Evolutionary conservation across 2,113 vertebrate species (phyloP).

Genomic region (Eptatretus burgeri): DNA sequence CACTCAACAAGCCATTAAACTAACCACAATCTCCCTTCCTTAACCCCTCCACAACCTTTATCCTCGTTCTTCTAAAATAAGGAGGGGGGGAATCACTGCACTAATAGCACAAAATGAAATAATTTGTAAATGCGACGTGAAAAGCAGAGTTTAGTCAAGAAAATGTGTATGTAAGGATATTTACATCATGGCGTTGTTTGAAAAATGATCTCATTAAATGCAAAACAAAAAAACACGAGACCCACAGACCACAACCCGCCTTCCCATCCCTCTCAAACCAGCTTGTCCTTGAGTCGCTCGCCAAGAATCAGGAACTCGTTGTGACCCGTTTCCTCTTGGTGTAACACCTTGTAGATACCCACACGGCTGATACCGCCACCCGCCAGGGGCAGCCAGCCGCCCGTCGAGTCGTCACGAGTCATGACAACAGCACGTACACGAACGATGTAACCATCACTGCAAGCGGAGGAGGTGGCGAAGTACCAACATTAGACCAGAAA

Average conservation of each 20-base stretch:
- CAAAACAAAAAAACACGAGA: neutral
- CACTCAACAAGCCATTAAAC: no score
- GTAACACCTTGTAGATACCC: slow-evolving; percentile 74
- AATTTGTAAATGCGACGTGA: no score
- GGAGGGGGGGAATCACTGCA: neutral
- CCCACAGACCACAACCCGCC: no score
- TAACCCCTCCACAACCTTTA: no score
- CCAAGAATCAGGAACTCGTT: slow-evolving; percentile 87
- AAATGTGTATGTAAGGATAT: neutral
- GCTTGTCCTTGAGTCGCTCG: slow-evolving; percentile 78
- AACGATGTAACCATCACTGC: slow-evolving; percentile 98
- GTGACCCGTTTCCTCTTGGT: slow-evolving; percentile 46
- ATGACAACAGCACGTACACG: slow-evolving; percentile 99
- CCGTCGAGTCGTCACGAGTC: slow-evolving; percentile 97
- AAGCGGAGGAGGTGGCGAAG: slow-evolving; percentile 13
- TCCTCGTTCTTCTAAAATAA: neutral
- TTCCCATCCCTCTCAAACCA: slow-evolving; percentile 30
- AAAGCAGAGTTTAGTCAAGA: neutral
- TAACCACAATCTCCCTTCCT: no score
- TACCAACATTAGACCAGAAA: slow-evolving; percentile 11
- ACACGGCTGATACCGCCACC: slow-evolving; percentile 78
- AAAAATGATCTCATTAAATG: slow-evolving; percentile 1
- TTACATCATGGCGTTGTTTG: neutral
- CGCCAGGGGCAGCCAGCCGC: slow-evolving; percentile 92
- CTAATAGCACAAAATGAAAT: no score